A percentile compares a stretch with the other conserved stretches of the same genome.
These are phyloP conservation scores for Clarias laeviceps DNA, from an alignment of 2,797 vertebrate species.

Conservation along the genomic window DNA sequence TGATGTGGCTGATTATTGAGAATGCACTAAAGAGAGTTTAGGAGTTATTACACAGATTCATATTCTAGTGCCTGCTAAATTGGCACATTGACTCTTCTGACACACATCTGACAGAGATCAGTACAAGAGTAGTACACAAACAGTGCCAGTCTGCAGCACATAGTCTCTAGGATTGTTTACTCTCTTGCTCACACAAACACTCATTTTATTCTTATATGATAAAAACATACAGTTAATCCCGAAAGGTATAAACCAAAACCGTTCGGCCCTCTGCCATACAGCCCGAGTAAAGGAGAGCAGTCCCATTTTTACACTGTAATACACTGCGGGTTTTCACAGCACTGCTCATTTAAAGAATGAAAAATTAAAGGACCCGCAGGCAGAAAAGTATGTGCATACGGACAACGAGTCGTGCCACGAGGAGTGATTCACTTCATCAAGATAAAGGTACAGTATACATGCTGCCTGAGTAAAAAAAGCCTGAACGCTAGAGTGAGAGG, in stretches of 20 bases:
- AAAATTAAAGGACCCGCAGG: background rate
- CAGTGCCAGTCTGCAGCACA: slow-evolving; percentile 39
- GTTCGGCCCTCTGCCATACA: slow-evolving; percentile 5
- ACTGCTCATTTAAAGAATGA: slow-evolving; percentile 4
- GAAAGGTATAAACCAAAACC: slow-evolving; percentile 17
- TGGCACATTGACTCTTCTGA: slow-evolving; percentile 36
- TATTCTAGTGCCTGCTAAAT: slow-evolving; percentile 34
- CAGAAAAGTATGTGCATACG: background rate
- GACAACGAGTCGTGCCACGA: background rate
- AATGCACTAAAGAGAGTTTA: background rate
- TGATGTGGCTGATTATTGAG: background rate
- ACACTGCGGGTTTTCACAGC: background rate
- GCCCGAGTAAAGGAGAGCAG: background rate
- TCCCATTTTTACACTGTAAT: background rate
- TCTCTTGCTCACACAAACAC: slow-evolving; percentile 22
- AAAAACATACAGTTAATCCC: slow-evolving; percentile 28
- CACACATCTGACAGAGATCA: slow-evolving; percentile 49
- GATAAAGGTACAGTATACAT: background rate
- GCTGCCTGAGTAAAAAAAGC: background rate
- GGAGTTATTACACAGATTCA: slow-evolving; percentile 21
- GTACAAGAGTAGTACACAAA: slow-evolving; percentile 39
- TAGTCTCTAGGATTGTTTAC: slow-evolving; percentile 31
- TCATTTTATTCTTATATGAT: background rate
- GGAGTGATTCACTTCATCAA: background rate
- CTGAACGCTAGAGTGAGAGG: background rate